These are phyloP conservation scores for Caenorhabditis wallacei DNA, from an alignment of 2,888 invertebrate genomes.

Conservation along the genomic window DNA sequence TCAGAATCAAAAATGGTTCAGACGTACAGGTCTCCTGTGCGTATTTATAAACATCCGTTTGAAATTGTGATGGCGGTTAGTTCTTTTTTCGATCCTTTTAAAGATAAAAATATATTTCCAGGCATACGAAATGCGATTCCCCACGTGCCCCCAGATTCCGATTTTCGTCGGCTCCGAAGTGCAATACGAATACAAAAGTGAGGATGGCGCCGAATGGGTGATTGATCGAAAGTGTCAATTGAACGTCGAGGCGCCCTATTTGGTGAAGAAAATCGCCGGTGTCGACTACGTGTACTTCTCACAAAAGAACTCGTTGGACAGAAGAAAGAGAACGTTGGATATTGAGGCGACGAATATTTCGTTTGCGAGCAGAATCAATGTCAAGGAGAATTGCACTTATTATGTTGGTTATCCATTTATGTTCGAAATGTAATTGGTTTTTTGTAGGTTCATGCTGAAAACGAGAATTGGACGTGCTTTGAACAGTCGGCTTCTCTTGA, in stretches of 20 bases:
- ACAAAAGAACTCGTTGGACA: conserved; percentile 92
- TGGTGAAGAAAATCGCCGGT: conserved; percentile 95
- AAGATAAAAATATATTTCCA: conserved; percentile 85
- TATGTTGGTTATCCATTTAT: conserved; percentile 86
- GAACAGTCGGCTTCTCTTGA: conserved; percentile 94
- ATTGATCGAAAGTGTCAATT: conserved; percentile 92
- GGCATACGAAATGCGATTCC: conserved; percentile 96
- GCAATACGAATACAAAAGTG: conserved; percentile 88
- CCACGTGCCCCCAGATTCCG: conserved; percentile 94
- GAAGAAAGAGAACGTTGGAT: conserved; percentile 89
- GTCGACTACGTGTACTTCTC: conserved; percentile 94
- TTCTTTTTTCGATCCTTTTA: conserved; percentile 10
- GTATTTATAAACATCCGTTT: conserved; percentile 96
- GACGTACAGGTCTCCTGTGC: conserved; percentile 94
- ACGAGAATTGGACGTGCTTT: conserved; percentile 95
- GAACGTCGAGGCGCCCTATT: conserved; percentile 94
- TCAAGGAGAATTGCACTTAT: conserved; percentile 92
- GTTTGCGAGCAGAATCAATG: conserved; percentile 90
- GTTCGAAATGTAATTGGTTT: conserved; percentile 42
- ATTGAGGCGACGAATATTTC: conserved; percentile 96
- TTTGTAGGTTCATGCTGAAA: conserved; percentile 94
- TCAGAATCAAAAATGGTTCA: conserved; percentile 89
- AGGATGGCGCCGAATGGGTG: conserved; percentile 88
- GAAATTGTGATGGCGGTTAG: conserved; percentile 96
- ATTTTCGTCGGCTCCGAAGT: conserved; percentile 92